These are phyloP conservation scores for Eurois occulta DNA, from an alignment of 2,888 invertebrate species.

Conservation along the genomic window DNA sequence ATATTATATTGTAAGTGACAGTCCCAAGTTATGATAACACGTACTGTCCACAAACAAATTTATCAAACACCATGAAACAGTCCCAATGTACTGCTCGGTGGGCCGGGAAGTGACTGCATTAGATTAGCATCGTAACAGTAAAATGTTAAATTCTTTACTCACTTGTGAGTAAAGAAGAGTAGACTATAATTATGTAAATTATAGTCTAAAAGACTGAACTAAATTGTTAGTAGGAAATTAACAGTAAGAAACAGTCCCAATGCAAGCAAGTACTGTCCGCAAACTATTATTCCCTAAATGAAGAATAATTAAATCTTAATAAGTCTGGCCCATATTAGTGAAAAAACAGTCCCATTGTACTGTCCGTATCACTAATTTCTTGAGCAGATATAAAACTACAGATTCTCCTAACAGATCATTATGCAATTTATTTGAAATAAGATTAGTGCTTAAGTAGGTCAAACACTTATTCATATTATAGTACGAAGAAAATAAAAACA, in stretches of 20 bases:
- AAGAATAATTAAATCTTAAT: neutral
- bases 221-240: neutral
- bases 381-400: neutral
- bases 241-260: slow-evolving; percentile 11
- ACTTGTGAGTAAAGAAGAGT: too few relatives aligned
- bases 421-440: neutral
- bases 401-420: neutral
- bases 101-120: too few relatives aligned
- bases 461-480: neutral
- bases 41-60: too few relatives aligned
- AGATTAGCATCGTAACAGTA: too few relatives aligned
- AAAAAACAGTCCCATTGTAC: slow-evolving; percentile 18
- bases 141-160: too few relatives aligned
- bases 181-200: too few relatives aligned
- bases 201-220: slow-evolving; percentile 11
- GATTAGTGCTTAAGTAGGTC: neutral
- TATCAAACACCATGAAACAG: too few relatives aligned
- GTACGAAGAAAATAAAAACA: neutral
- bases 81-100: too few relatives aligned
- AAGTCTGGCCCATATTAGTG: neutral
- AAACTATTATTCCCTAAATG: neutral
- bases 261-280: slow-evolving; percentile 9
- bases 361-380: slow-evolving; percentile 9
- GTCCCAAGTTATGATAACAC: too few relatives aligned
- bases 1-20: too few relatives aligned